Conservation (phyloP, 2,797 vertebrate species). For the Neosilurus mollespiculum region DNA sequence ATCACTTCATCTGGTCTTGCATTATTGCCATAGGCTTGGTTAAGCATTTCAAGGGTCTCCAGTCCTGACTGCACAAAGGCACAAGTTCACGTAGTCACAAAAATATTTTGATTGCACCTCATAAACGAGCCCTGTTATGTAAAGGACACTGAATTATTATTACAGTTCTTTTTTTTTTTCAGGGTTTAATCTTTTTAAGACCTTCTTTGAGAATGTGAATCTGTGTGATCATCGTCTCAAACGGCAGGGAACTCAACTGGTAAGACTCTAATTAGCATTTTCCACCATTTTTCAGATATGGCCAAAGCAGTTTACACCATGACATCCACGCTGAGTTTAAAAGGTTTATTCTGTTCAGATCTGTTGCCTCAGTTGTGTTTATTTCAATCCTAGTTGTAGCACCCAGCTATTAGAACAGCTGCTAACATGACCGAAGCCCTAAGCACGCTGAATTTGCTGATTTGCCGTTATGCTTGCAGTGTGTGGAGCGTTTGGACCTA, state of each 20-base stretch:
- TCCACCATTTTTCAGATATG: background rate
- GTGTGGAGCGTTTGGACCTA: constrained; percentile 95
- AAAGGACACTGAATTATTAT: background rate
- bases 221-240: constrained; percentile 97
- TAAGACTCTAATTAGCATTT: constrained; percentile 57
- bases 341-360: background rate
- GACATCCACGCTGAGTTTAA: background rate
- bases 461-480: constrained; percentile 68
- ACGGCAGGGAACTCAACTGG: constrained; percentile 95
- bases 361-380: background rate
- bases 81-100: too few species aligned
- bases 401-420: background rate
- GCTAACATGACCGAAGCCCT: background rate
- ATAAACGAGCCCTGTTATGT: background rate
- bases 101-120: too few species aligned
- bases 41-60: too few species aligned
- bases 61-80: too few species aligned
- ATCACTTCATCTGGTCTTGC: too few species aligned
- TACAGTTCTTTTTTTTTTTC: constrained; percentile 34
- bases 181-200: constrained; percentile 99
- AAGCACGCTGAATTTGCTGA: background rate
- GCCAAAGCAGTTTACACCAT: background rate
- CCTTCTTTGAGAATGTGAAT: constrained; percentile 99
- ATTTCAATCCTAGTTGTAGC: background rate
- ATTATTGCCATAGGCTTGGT: too few species aligned